Evolutionary conservation across 2,888 invertebrate genomes (phyloP), one percentile per base, ranked within the genome.

Genomic region (Deroplatys truncata): DNA sequence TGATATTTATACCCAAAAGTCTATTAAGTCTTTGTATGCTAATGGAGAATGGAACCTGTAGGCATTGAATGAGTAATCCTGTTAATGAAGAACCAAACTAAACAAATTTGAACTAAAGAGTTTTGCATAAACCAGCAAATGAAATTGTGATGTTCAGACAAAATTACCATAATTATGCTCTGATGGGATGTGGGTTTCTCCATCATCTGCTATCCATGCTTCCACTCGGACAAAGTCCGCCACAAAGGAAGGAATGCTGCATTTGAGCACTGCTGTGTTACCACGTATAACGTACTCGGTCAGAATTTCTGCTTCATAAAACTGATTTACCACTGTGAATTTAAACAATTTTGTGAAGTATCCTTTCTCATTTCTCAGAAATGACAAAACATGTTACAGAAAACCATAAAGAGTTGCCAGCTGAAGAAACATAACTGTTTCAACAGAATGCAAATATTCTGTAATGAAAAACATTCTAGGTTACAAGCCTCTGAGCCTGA

Each of bases 211-310:
- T 91, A 96, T 95, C 96, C 96, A 96, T 88, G 96, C 95, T 92
- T 96, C 96, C 89, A 96, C 96, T 88, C 94, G 94, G 88, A 96
- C 96, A 93, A 96, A 96, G 94, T 96, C 96, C 89, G 96, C 96
- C 89, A 96, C 96, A 93, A 96, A 96, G 91, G 96, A 96, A 10
- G 96, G 96, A 91, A 97, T 96, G 91, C 96, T 96, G 94, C 96
- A 97, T 93, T 96, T 96, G 89, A 96, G 93, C 87, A 96, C 95
- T 1, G 96, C 96, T 82, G 96, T 95, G 94, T 96, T 97, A 90
- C 96, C 96, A 89, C 96, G 94, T 91, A 97, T 96, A 88, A 96
- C 96, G 93, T 96, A 96, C 93, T 96, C 96, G 91, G 96, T 96
- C 92, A 96, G 93, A 92, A 96, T 96, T 93, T 96, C 96, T 85